Conservation (phyloP, 1,140 invertebrate species). For the Drosophila virilis region DNA sequence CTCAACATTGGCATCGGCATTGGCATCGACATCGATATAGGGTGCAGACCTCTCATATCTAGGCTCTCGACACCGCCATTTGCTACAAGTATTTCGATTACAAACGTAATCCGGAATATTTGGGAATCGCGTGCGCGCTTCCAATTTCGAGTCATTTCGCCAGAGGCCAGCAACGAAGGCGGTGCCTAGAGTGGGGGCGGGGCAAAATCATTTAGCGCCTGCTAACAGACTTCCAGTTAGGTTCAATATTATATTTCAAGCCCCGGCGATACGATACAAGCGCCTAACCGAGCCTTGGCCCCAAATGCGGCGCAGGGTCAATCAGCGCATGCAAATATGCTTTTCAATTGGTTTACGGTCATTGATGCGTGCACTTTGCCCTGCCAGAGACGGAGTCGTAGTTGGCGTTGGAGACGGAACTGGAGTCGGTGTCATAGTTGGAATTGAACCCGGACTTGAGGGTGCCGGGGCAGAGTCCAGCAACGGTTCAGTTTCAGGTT, state of each 20-base stretch:
- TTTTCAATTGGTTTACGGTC: slow-evolving; percentile 80
- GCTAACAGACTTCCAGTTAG: slow-evolving; percentile 53
- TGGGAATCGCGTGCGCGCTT: slow-evolving; percentile 23
- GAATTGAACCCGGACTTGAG: no score
- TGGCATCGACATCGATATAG: slow-evolving; percentile 33
- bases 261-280: slow-evolving; percentile 45
- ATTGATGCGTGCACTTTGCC: slow-evolving; percentile 67
- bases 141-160: slow-evolving; percentile 64
- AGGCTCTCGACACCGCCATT: slow-evolving; percentile 23
- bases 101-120: slow-evolving; percentile 50
- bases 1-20: slow-evolving; percentile 7
- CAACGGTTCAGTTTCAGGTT: neutral
- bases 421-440: slow-evolving; percentile 23
- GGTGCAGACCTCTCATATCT: slow-evolving; percentile 35
- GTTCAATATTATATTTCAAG: slow-evolving; percentile 76
- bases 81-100: slow-evolving; percentile 51
- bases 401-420: neutral
- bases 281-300: slow-evolving; percentile 8
- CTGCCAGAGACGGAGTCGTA: slow-evolving; percentile 4
- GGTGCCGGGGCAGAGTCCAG: neutral
- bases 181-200: neutral
- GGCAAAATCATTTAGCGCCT: slow-evolving; percentile 30
- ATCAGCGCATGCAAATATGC: slow-evolving; percentile 80
- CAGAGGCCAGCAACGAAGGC: slow-evolving; percentile 23
- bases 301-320: slow-evolving; percentile 55